Evolutionary conservation across 2,888 invertebrate species (phyloP).

Genomic region (Pediacus dermestoides): DNA sequence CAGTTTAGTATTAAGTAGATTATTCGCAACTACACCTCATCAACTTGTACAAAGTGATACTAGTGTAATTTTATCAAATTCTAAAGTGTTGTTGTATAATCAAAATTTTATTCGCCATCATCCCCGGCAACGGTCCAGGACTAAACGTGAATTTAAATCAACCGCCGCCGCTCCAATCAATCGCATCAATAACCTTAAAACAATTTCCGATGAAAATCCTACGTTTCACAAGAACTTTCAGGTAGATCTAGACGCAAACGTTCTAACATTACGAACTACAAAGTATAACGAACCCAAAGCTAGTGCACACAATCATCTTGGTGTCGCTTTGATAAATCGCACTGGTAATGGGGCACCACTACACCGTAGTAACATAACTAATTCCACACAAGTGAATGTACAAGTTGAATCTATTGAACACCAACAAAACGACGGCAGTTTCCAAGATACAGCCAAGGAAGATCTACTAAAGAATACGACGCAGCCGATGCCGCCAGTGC

Average conservation of each 20-base stretch:
- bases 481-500: conserved; percentile 45
- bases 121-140: conserved; percentile 23
- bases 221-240: conserved; percentile 12
- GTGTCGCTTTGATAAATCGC: conserved; percentile 8
- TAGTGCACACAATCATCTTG: conserved; percentile 3
- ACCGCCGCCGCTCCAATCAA: conserved; percentile 19
- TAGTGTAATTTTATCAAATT: conserved; percentile 39
- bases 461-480: conserved; percentile 21
- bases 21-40: conserved; percentile 30
- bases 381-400: conserved; percentile 24
- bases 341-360: conserved; percentile 14
- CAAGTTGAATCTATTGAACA: conserved; percentile 17
- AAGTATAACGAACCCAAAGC: conserved; percentile 2
- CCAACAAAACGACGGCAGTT: conserved; percentile 25
- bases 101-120: conserved; percentile 33
- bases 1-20: conserved; percentile 44
- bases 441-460: conserved; percentile 17
- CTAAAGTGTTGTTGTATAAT: conserved; percentile 32
- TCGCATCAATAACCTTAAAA: conserved; percentile 16
- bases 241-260: conserved; percentile 6
- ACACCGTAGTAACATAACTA: too few species aligned
- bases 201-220: conserved; percentile 15
- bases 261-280: conserved; percentile 4
- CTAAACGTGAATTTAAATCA: conserved; percentile 26
- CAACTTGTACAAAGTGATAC: conserved; percentile 41